Evolutionary conservation across 2,888 invertebrate genomes (phyloP).

Genomic region (Muschampia plurimacula): DNA sequence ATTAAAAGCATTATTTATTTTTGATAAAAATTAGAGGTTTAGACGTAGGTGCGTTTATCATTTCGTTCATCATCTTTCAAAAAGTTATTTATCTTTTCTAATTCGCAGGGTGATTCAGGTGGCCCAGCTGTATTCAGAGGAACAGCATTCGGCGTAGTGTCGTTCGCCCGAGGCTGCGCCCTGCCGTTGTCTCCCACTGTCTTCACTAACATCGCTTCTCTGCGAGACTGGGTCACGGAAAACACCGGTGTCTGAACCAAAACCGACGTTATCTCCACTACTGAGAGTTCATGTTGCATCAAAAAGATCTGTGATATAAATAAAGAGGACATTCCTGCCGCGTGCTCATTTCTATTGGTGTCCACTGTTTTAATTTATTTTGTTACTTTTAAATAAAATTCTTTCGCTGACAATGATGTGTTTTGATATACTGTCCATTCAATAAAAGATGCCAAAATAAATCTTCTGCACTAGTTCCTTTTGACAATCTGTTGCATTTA

Average conservation of each 20-base stretch:
- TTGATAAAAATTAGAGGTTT: too few relatives aligned
- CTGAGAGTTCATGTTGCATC: slow-evolving; percentile 41
- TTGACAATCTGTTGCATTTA: too few relatives aligned
- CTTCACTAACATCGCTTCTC: slow-evolving; percentile 75
- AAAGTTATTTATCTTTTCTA: background rate
- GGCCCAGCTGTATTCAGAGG: slow-evolving; percentile 80
- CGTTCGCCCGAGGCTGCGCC: slow-evolving; percentile 80
- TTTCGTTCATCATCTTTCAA: background rate
- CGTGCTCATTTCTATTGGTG: slow-evolving; percentile 44
- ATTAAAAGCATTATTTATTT: too few relatives aligned
- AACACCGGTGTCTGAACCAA: slow-evolving; percentile 70
- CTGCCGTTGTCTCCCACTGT: slow-evolving; percentile 80
- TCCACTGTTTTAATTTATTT: slow-evolving; percentile 55
- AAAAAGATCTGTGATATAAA: slow-evolving; percentile 60
- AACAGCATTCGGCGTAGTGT: slow-evolving; percentile 77
- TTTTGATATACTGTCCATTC: slow-evolving; percentile 37
- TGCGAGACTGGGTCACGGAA: slow-evolving; percentile 74
- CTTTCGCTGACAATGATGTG: slow-evolving; percentile 45
- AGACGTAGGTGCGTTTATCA: too few relatives aligned
- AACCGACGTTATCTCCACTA: slow-evolving; percentile 36
- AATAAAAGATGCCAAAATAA: background rate
- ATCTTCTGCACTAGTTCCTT: too few relatives aligned
- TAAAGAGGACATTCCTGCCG: slow-evolving; percentile 49
- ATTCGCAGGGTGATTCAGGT: slow-evolving; percentile 78
- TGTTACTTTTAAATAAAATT: slow-evolving; percentile 62